These are phyloP conservation scores for Synaphobranchus kaupii DNA, from an alignment of 2,797 vertebrate genomes.

Conservation along the genomic window DNA sequence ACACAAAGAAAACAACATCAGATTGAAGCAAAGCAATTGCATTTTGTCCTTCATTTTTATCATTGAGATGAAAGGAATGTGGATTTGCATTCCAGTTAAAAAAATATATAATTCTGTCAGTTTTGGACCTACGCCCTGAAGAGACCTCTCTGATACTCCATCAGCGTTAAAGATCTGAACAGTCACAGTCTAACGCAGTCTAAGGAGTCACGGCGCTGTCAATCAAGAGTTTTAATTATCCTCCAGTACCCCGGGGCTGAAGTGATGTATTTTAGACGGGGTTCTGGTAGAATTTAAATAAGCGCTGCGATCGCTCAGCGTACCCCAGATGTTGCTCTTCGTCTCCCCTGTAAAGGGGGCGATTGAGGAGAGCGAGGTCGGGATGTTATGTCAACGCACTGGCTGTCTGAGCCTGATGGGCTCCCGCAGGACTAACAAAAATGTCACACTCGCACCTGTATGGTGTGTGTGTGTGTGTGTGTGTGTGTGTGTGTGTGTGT, in stretches of 20 bases:
- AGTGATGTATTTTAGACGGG: conserved; percentile 6
- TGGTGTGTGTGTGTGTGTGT: neutral
- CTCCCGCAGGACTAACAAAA: neutral
- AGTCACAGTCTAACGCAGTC: neutral
- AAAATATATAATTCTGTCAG: no score
- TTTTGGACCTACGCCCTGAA: neutral
- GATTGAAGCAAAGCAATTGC: neutral
- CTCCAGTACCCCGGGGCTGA: neutral
- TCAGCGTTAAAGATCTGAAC: no score
- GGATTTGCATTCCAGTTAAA: neutral
- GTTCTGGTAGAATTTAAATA: conserved; percentile 22
- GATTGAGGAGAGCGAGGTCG: neutral
- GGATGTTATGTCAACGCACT: neutral
- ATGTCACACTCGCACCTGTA: neutral
- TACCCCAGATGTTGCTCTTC: conserved; percentile 1
- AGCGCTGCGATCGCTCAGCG: neutral
- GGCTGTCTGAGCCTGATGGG: neutral
- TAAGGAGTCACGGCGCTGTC: neutral
- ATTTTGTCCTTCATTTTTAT: neutral
- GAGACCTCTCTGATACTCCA: neutral
- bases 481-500: neutral
- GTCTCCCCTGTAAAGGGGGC: neutral
- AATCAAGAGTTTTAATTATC: conserved; percentile 6
- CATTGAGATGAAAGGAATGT: neutral
- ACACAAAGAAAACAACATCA: neutral